Percentiles rank a stretch among this genome's conserved stretches.
These are phyloP conservation scores for Myotis yumanensis DNA, from an alignment of 2,113 vertebrate species.

Conservation along the genomic window DNA sequence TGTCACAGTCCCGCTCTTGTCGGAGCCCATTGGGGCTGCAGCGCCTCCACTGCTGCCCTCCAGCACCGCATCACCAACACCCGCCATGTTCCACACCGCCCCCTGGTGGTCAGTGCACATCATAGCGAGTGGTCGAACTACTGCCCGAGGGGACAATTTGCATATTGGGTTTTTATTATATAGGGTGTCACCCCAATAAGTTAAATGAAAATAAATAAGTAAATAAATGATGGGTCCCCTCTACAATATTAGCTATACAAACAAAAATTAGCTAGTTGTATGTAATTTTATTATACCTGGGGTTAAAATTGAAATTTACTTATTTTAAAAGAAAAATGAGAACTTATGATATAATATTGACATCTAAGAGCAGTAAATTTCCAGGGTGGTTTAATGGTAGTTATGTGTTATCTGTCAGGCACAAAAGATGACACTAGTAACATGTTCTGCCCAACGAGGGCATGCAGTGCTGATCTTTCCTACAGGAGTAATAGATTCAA, in stretches of 20 bases:
- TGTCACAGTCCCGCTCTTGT: too few species aligned
- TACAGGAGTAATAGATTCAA: conserved; percentile 3
- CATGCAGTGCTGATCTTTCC: background rate
- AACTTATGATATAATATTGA: background rate
- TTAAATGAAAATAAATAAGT: background rate
- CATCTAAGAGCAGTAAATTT: background rate
- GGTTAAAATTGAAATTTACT: conserved; percentile 36
- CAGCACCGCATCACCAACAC: too few species aligned
- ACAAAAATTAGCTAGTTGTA: conserved; percentile 24
- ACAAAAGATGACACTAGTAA: background rate
- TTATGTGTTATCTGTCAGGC: background rate
- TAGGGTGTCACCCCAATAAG: background rate
- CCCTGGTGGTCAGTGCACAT: too few species aligned
- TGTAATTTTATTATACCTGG: conserved; percentile 40
- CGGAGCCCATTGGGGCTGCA: too few species aligned
- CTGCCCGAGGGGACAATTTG: too few species aligned
- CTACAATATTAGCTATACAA: background rate
- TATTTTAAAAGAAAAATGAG: conserved; percentile 52
- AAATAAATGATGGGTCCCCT: background rate
- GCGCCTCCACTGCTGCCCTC: too few species aligned
- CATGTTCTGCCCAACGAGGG: background rate
- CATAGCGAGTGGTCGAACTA: too few species aligned
- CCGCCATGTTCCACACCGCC: too few species aligned
- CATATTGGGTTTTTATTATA: too few species aligned
- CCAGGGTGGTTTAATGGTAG: background rate